phyloP scores from a whole-genome alignment of 1,140 invertebrate genomes.

The Cherax destructor region DNA sequence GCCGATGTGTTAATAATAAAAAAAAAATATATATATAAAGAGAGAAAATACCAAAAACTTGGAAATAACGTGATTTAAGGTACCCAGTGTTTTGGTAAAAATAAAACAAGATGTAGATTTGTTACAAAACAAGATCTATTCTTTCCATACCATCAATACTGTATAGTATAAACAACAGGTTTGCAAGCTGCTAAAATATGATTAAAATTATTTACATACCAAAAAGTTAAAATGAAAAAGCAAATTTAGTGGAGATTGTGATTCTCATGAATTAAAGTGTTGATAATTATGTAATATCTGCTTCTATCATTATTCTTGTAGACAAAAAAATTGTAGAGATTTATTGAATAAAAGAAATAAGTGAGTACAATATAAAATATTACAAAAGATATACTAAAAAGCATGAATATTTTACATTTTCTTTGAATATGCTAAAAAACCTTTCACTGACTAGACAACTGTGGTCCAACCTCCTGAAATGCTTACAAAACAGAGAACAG shows the following conservation, averaged over 20 bases:
- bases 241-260: slow-evolving; percentile 28
- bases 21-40: background rate
- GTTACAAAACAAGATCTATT: slow-evolving; percentile 65
- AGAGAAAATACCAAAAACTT: background rate
- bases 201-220: slow-evolving; percentile 54
- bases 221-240: slow-evolving; percentile 40
- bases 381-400: slow-evolving; percentile 47
- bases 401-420: slow-evolving; percentile 1
- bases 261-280: background rate
- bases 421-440: slow-evolving; percentile 30
- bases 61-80: background rate
- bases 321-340: background rate
- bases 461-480: slow-evolving; percentile 1
- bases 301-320: background rate
- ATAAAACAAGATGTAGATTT: slow-evolving; percentile 17
- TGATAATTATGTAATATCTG: background rate
- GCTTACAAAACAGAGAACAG: background rate
- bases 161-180: slow-evolving; percentile 34
- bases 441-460: slow-evolving; percentile 36
- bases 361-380: background rate
- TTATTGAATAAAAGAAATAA: slow-evolving; percentile 8
- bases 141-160: slow-evolving; percentile 27
- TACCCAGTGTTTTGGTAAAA: background rate
- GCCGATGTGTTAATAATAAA: too few relatives aligned
- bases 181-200: slow-evolving; percentile 61